A percentile compares a stretch with the other conserved stretches of the same genome.
Evolutionary conservation across 2,797 vertebrate genomes (phyloP).

Genomic region (Bufotes viridis): DNA sequence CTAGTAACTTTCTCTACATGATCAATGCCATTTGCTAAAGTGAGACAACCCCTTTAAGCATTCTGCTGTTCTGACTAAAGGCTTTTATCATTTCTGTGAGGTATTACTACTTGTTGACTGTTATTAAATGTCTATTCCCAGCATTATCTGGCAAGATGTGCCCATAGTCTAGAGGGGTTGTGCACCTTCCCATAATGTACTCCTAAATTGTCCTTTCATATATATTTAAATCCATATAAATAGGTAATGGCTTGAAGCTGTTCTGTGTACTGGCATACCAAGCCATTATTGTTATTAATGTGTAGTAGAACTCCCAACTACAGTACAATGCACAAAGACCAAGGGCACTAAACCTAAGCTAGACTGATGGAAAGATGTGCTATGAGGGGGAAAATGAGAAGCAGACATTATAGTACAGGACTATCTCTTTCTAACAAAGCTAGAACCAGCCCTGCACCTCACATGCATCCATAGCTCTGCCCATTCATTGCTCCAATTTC

Average conservation of each 20-base stretch:
- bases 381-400: no score
- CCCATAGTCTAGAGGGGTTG: not conserved
- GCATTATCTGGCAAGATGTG: not conserved
- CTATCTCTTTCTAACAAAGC: no score
- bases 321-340: not conserved
- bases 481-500: no score
- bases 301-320: not conserved
- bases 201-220: not conserved
- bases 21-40: no score
- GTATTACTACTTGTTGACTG: not conserved
- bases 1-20: no score
- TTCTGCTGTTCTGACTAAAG: not conserved
- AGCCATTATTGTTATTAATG: not conserved
- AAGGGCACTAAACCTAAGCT: not conserved
- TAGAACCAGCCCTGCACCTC: no score
- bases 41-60: no score
- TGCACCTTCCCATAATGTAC: slow-evolving; percentile 3
- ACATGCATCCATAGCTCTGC: no score
- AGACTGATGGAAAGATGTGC: not conserved
- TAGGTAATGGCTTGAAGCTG: slow-evolving; percentile 4
- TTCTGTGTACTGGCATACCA: not conserved
- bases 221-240: not conserved
- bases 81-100: not conserved
- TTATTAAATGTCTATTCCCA: not conserved
- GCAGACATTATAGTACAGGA: no score